Evolutionary conservation across 2,888 invertebrate species (phyloP), one percentile per base, ranked within the genome.

Genomic region (Heliothis peltigera): DNA sequence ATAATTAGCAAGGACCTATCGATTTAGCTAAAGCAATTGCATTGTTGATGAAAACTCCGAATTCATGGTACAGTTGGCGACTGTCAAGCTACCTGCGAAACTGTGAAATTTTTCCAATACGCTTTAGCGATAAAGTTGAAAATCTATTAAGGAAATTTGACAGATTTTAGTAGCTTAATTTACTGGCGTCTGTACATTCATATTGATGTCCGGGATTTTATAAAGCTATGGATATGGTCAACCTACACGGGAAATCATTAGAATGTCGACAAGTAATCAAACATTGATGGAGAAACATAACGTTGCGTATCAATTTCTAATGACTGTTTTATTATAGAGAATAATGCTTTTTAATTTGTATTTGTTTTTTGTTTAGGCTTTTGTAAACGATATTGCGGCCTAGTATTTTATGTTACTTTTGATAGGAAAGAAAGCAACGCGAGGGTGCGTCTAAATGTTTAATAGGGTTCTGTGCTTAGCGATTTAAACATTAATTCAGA

Each of bases 251-350:
- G 39, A 63, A 53, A 43, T 53, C 63, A 73, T 73, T 63, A 68
- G 46, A 73, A 73, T 56, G 63, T 56, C 35, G 4, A 25, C 22
- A 51, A n/a, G 46, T 32, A 64, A 73, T 73, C 56, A 53, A 57
- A 58, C 18, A 63, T 17, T 18, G 18, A 56, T 54, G 42, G 21
- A 53, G 28, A 44, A 56, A 53, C 43, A 21, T 43, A 59, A 56
- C 15, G 49, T 17, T 18, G 17, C 54, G 43, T 49, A 43, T 46
- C 58, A 25, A 17, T 73, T 63, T 72, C 64, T 60, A 68, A 73
- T 62, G 35, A 28, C 18, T 10, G 35, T 25, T 10, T 4, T n/a
- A 42, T 47, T 49, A 52, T 21, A 7, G 2, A 47, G 7, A 21
- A 47, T 22, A n/a, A 39, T n/a, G 10, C 35, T 4, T 15, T 35